phyloP scores from a whole-genome alignment of 2,797 vertebrate species.

The Dryobates pubescens region DNA sequence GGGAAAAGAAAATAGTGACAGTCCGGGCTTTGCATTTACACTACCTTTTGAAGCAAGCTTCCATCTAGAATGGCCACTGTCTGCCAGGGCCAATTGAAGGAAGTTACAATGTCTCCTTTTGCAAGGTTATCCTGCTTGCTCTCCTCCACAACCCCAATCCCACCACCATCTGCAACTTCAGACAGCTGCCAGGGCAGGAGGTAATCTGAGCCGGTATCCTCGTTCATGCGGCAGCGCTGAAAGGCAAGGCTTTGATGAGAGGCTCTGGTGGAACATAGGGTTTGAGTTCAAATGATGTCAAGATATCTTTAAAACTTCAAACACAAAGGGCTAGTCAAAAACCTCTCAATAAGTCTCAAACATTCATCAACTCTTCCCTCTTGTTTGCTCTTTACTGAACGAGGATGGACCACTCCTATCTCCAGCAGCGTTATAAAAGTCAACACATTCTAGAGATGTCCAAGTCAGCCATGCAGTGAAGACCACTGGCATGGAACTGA shows the following conservation, averaged over 20 bases:
- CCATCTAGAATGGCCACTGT: constrained; percentile 85
- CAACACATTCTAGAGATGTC: accelerated
- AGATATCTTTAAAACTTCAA: neutral
- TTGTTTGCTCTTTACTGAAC: neutral
- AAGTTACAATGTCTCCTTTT: constrained; percentile 86
- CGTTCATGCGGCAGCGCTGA: constrained; percentile 96
- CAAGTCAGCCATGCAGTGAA: neutral
- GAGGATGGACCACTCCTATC: neutral
- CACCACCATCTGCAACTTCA: constrained; percentile 87
- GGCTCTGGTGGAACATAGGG: neutral
- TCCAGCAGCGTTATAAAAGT: neutral
- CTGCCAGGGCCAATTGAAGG: constrained; percentile 94
- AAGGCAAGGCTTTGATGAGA: constrained; percentile 31
- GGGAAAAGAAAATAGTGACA: neutral
- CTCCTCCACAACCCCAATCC: constrained; percentile 88
- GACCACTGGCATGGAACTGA: neutral
- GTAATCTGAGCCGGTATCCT: constrained; percentile 87
- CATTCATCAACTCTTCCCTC: neutral
- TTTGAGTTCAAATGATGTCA: neutral
- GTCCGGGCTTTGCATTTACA: neutral
- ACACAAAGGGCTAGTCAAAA: constrained; percentile 6
- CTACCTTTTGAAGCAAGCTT: constrained; percentile 86
- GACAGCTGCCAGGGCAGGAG: constrained; percentile 86
- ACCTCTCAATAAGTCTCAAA: neutral
- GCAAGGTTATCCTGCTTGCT: constrained; percentile 77